These are phyloP conservation scores for Fopius arisanus DNA, from an alignment of 1,140 invertebrate species.

Conservation along the genomic window DNA sequence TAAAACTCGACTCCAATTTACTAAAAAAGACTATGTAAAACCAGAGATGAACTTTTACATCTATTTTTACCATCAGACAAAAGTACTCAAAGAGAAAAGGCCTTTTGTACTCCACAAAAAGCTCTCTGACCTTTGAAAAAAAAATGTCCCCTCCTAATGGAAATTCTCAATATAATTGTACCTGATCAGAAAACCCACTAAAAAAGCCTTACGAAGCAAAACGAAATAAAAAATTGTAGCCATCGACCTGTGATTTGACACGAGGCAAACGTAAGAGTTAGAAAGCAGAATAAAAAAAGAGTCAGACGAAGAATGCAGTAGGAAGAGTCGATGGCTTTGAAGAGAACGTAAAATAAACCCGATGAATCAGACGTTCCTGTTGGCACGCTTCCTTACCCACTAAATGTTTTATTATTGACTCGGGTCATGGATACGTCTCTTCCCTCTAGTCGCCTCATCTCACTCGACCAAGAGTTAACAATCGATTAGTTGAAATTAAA, in stretches of 20 bases:
- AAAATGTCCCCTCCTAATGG: neutral
- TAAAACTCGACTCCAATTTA: too few species aligned
- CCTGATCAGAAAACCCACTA: slow-evolving; percentile 7
- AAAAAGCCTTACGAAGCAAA: too few species aligned
- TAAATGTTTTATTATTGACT: slow-evolving; percentile 54
- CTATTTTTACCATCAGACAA: neutral
- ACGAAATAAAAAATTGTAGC: neutral
- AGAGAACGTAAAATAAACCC: slow-evolving; percentile 40
- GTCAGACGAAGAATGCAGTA: neutral
- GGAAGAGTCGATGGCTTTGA: slow-evolving; percentile 25
- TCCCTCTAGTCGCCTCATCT: neutral
- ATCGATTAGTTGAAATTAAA: neutral
- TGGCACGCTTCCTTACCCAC: slow-evolving; percentile 44
- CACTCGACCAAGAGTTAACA: neutral
- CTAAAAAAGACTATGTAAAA: neutral
- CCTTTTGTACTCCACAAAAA: neutral
- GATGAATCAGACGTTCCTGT: slow-evolving; percentile 43
- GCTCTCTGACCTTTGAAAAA: slow-evolving; percentile 16
- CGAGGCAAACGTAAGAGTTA: neutral
- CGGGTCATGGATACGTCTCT: slow-evolving; percentile 47
- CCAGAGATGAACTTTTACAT: neutral
- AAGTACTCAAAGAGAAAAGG: neutral
- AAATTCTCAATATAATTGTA: slow-evolving; percentile 18
- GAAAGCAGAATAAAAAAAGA: neutral
- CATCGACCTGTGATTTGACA: neutral